Conservation (phyloP, 2,888 invertebrate species). For the Aelia acuminata region DNA sequence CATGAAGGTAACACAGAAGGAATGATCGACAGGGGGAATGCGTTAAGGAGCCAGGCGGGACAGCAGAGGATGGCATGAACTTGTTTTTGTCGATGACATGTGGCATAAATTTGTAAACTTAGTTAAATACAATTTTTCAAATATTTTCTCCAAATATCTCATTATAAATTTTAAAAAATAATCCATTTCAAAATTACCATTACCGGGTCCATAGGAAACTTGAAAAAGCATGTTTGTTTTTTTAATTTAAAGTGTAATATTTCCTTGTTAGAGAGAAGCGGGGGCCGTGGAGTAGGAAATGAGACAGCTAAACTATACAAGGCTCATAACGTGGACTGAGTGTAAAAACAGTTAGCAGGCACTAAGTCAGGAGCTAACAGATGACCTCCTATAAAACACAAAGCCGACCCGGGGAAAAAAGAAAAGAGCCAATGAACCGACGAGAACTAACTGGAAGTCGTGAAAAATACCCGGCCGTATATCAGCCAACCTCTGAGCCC, state of each 20-base stretch:
- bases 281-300: background rate
- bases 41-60: too few relatives aligned
- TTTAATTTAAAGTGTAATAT: constrained; percentile 3
- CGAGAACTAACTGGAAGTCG: constrained; percentile 34
- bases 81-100: too few relatives aligned
- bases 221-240: background rate
- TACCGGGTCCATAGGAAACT: background rate
- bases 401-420: constrained; percentile 27
- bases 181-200: background rate
- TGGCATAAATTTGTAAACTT: too few relatives aligned
- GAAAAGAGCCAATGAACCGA: constrained; percentile 21
- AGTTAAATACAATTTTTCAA: too few relatives aligned
- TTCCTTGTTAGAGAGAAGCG: constrained; percentile 7
- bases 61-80: too few relatives aligned
- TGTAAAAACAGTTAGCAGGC: constrained; percentile 58
- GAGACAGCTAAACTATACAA: constrained; percentile 43
- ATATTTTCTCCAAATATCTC: too few relatives aligned
- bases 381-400: constrained; percentile 58
- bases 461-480: constrained; percentile 55
- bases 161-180: too few relatives aligned
- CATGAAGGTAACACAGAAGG: too few relatives aligned
- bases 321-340: constrained; percentile 31
- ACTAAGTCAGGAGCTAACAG: constrained; percentile 46
- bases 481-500: constrained; percentile 42
- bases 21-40: too few relatives aligned